Base-by-base conservation (phyloP, 2,113 vertebrate genomes). In the Piaya cayana region DNA sequence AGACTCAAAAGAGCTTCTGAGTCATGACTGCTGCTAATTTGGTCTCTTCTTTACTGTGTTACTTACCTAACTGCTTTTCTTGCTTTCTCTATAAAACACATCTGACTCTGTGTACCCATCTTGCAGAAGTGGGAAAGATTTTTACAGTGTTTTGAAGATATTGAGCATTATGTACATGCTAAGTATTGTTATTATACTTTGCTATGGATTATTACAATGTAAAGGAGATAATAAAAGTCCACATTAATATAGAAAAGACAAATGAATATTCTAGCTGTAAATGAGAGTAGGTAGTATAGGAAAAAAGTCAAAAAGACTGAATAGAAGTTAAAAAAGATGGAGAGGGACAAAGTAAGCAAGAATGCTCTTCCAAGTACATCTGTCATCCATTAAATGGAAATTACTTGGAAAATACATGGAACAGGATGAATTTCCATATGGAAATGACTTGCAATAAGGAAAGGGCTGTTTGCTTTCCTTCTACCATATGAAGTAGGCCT, bases 181-280 rank as follows among this genome's bases (percentile, higher is more conserved):
- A 89, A 88, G 39, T 91, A 36, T 36, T 93, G 47, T 83, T 94
- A 56, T 75, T 87, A 75, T 67, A 72, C 21, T 92, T 93, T 64
- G 14, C 39, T 64, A 34, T 37, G 82, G 34, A 55, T 87, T 34
- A 79, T 89, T 90, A 59, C 70, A 90, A 55, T 76, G 62, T 58
- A 74, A 90, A 95, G 50, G 23, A 52, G 23, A 63, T 47, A 86
- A 83, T 62, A 92, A 81, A 86, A 93, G 45, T 27, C 30, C 88
- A 25, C 34, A 86, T 67, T 52, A 82, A 80, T 91, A 77, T 13
- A 56, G 58, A 20, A 90, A 96, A 93, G 37, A 92, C 25, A 69
- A 84, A 81, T 50, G 29, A 82, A 79, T 49, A 30, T 64, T 90
- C n/a, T 65, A 65, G 43, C 47, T 95, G 74, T 77, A 85, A 97